phyloP scores from a whole-genome alignment of 2,797 vertebrate species.

The Gephyroberyx darwinii region DNA sequence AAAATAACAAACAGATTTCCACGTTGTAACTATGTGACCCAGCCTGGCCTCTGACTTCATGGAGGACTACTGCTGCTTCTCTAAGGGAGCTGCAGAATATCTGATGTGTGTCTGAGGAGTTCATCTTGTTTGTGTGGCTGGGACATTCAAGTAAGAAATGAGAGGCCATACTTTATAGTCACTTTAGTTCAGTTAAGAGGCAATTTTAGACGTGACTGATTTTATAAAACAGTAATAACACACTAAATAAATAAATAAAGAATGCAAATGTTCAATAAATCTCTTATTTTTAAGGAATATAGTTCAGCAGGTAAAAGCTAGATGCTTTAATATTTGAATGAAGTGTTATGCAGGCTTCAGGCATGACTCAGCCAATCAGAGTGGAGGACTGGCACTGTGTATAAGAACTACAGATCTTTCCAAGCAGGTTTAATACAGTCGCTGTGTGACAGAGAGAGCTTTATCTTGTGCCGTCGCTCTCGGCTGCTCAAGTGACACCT shows the following conservation, averaged over 20 bases:
- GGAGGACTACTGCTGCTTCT: background rate
- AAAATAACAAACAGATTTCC: conserved; percentile 42
- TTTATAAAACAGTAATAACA: background rate
- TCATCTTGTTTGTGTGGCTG: background rate
- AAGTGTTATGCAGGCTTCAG: conserved; percentile 16
- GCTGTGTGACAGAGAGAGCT: conserved; percentile 21
- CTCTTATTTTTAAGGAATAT: no score
- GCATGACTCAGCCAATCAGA: conserved; percentile 48
- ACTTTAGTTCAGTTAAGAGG: background rate
- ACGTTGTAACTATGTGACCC: conserved; percentile 39
- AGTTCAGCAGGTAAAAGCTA: no score
- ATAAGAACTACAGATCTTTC: conserved; percentile 46
- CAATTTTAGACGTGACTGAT: background rate
- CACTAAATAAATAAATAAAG: background rate
- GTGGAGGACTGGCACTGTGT: conserved; percentile 9
- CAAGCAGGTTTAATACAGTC: conserved; percentile 25
- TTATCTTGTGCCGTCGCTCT: conserved; percentile 9
- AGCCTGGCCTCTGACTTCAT: conserved; percentile 11
- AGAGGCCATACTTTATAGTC: background rate
- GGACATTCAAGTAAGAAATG: background rate
- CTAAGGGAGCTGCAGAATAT: background rate
- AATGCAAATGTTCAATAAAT: background rate
- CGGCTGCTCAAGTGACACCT: conserved; percentile 22
- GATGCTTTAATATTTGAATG: conserved; percentile 6
- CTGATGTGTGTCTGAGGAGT: background rate